Conservation (phyloP, 2,113 vertebrate species). For the Serinus canaria region DNA sequence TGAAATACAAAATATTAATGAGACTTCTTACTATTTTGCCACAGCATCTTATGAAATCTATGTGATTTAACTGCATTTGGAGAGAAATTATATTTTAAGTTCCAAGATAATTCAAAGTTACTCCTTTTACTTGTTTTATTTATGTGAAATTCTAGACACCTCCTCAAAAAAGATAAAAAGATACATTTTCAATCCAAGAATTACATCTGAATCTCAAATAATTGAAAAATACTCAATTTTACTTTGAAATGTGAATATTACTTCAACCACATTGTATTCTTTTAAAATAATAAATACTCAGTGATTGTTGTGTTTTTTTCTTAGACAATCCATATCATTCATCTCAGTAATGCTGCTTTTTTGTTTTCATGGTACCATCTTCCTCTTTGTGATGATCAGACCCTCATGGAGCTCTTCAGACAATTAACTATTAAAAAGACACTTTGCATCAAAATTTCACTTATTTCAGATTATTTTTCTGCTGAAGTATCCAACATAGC, state of each 20-base stretch:
- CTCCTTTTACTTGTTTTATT: neutral
- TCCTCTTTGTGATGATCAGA: neutral
- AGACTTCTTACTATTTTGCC: neutral
- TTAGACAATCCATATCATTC: neutral
- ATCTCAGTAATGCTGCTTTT: neutral
- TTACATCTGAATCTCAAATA: neutral
- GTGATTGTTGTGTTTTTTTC: neutral
- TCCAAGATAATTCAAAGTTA: neutral
- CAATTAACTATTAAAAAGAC: neutral
- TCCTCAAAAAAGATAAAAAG: conserved; percentile 6
- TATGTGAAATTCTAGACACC: neutral
- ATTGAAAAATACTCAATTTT: neutral
- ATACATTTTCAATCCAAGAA: neutral
- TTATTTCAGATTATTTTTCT: neutral
- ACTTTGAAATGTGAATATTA: neutral
- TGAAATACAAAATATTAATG: neutral
- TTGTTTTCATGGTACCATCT: neutral
- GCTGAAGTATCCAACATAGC: neutral
- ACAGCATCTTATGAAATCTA: neutral
- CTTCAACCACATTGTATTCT: neutral
- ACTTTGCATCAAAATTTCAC: neutral
- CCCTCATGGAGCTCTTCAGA: neutral
- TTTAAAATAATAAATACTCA: neutral
- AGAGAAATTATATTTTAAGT: neutral
- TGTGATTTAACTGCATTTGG: neutral